phyloP scores from a whole-genome alignment of 2,888 invertebrate genomes.

The Polyommatus icarus region DNA sequence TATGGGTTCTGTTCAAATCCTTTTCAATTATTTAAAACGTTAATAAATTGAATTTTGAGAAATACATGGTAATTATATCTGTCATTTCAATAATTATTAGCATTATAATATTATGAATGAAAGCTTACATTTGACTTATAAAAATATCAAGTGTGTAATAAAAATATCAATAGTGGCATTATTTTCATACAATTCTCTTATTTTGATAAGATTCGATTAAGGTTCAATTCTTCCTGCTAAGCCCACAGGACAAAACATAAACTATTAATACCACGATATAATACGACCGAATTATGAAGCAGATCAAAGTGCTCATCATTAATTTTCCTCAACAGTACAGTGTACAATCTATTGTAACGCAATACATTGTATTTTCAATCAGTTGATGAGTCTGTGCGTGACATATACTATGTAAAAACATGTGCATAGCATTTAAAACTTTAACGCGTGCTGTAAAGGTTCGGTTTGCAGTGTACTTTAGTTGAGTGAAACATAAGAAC shows the following conservation, averaged over 20 bases:
- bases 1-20: no score
- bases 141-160: no score
- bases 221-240: neutral
- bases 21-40: no score
- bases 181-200: no score
- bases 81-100: no score
- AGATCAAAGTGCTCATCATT: neutral
- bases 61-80: no score
- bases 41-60: no score
- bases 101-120: no score
- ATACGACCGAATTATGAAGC: neutral
- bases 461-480: neutral
- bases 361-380: constrained; percentile 36
- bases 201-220: no score
- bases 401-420: constrained; percentile 2
- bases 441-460: neutral
- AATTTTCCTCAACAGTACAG: neutral
- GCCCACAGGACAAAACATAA: no score
- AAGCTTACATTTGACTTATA: no score
- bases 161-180: no score
- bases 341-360: constrained; percentile 24
- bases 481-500: neutral
- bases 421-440: neutral
- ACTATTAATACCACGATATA: neutral
- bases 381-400: constrained; percentile 36